These are phyloP conservation scores for Antheraea mylitta DNA, from an alignment of 1,140 invertebrate genomes.

Conservation along the genomic window DNA sequence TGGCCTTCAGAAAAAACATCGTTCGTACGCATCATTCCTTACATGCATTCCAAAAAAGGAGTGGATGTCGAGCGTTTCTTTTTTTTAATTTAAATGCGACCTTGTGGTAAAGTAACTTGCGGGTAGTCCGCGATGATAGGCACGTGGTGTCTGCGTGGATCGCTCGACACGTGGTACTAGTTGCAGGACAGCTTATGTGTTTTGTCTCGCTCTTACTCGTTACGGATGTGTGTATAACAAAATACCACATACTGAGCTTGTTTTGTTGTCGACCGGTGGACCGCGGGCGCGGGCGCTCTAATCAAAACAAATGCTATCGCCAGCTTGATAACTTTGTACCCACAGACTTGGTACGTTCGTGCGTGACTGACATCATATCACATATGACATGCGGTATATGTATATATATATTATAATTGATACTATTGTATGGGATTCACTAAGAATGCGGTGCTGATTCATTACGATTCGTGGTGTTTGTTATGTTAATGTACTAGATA, in stretches of 20 bases:
- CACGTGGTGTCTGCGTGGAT: constrained; percentile 36
- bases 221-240: not conserved
- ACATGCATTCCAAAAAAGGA: not conserved
- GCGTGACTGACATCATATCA: not conserved
- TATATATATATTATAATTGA: constrained; percentile 1
- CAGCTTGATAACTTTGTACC: constrained; percentile 25
- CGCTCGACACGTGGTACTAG: constrained; percentile 33
- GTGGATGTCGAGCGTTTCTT: not conserved
- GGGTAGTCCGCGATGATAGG: constrained; percentile 1
- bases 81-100: not conserved
- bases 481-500: not conserved
- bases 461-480: not conserved
- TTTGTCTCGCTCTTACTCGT: constrained; percentile 22
- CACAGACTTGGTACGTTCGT: not conserved
- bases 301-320: constrained; percentile 34
- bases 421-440: not conserved
- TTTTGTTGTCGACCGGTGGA: constrained; percentile 22
- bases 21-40: no score
- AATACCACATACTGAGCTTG: constrained; percentile 1
- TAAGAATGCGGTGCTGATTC: constrained; percentile 2
- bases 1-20: no score
- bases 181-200: constrained; percentile 27
- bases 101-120: not conserved
- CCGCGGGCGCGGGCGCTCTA: constrained; percentile 25
- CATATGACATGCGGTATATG: not conserved